A percentile compares a stretch with the other conserved stretches of the same genome.
Conservation (phyloP, 2,888 invertebrate species). For the Ormyrus pomaceus region DNA sequence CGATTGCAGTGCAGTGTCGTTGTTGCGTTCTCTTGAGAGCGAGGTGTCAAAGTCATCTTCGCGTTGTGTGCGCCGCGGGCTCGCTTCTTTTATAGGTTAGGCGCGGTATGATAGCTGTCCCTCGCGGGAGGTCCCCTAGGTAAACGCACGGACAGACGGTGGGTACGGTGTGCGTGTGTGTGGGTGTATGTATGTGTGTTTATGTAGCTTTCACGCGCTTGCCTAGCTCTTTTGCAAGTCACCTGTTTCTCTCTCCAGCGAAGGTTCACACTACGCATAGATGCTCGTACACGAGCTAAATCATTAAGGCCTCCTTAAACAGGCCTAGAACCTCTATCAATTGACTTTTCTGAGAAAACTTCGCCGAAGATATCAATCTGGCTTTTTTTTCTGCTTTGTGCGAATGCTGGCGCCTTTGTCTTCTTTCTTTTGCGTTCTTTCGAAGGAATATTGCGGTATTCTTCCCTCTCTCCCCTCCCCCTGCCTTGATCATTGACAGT, state of each 20-base stretch:
- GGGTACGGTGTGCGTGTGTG: too few relatives aligned
- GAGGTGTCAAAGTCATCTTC: constrained; percentile 1
- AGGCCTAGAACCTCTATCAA: too few relatives aligned
- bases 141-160: too few relatives aligned
- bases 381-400: constrained; percentile 22
- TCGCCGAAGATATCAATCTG: constrained; percentile 20
- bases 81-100: constrained; percentile 25
- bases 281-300: neutral
- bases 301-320: too few relatives aligned
- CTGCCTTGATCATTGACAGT: too few relatives aligned
- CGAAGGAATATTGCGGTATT: neutral
- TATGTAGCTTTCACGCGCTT: constrained; percentile 3
- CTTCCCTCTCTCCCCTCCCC: neutral
- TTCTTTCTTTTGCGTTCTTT: constrained; percentile 28
- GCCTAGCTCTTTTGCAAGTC: constrained; percentile 35
- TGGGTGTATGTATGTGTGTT: neutral
- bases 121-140: too few relatives aligned
- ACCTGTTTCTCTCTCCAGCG: constrained; percentile 37
- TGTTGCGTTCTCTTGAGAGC: neutral
- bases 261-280: neutral
- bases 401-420: constrained; percentile 18
- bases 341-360: constrained; percentile 13
- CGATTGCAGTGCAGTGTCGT: neutral
- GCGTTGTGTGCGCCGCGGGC: neutral
- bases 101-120: neutral